phyloP scores from a whole-genome alignment of 2,797 vertebrate genomes.

The Eptatretus atami region DNA sequence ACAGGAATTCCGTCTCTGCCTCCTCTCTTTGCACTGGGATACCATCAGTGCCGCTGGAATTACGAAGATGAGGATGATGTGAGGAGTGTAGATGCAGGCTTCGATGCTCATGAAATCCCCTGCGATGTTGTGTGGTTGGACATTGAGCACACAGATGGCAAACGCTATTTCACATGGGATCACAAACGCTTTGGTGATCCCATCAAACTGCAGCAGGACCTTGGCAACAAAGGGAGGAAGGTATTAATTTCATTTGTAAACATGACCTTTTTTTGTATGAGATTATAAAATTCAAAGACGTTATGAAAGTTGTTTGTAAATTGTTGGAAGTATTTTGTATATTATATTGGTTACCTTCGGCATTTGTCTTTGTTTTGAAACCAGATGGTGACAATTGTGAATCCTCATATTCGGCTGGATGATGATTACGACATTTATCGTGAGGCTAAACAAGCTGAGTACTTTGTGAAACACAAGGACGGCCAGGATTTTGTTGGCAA shows the following conservation, averaged over 20 bases:
- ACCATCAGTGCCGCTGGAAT: conserved; percentile 83
- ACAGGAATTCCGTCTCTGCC: conserved; percentile 56
- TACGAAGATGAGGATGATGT: conserved; percentile 49
- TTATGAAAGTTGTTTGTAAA: too few relatives aligned
- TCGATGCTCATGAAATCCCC: conserved; percentile 40
- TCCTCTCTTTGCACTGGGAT: conserved; percentile 58
- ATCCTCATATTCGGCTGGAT: conserved; percentile 62
- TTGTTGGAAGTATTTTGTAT: too few relatives aligned
- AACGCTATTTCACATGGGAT: conserved; percentile 86
- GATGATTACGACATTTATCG: conserved; percentile 33
- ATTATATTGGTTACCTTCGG: too few relatives aligned
- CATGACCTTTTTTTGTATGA: too few relatives aligned
- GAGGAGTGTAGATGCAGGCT: conserved; percentile 45
- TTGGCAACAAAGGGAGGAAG: conserved; percentile 45
- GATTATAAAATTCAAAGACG: too few relatives aligned
- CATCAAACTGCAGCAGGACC: conserved; percentile 30
- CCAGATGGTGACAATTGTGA: conserved; percentile 58
- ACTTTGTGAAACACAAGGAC: conserved; percentile 38
- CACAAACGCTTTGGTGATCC: conserved; percentile 30
- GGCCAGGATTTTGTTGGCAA: conserved; percentile 30
- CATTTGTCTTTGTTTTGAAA: conserved; percentile 9
- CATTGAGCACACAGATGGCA: conserved; percentile 67
- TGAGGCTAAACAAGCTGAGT: conserved; percentile 33
- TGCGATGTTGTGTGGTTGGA: conserved; percentile 90
- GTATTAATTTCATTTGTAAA: conserved; percentile 10